Evolutionary conservation across 2,113 vertebrate genomes (phyloP).

Genomic region (Cyprinodon brontotheroides): DNA sequence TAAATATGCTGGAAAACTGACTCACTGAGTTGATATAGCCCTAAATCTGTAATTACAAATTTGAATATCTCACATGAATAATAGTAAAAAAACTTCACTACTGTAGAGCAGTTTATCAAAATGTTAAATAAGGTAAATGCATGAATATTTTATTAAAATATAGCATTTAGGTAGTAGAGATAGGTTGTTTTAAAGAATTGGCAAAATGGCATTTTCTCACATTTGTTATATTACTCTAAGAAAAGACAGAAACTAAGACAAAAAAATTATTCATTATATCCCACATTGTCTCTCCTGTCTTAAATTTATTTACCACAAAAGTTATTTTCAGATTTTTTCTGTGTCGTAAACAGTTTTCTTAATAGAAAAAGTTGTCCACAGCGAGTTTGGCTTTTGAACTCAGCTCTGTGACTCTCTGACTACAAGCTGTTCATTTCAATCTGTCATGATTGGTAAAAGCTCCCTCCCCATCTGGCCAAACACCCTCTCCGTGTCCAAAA

Average conservation of each 20-base stretch:
- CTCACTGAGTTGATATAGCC: neutral
- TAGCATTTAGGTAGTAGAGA: neutral
- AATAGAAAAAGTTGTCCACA: neutral
- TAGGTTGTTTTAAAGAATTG: neutral
- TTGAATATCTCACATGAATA: neutral
- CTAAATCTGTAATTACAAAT: neutral
- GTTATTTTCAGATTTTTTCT: neutral
- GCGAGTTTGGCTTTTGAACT: slow-evolving; percentile 1
- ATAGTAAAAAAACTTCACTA: neutral
- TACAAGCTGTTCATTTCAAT: slow-evolving; percentile 5
- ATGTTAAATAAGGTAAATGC: neutral
- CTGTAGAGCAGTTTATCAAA: neutral
- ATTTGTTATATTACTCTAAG: neutral
- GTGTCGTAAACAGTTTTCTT: neutral
- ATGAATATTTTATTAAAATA: neutral
- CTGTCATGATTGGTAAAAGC: neutral
- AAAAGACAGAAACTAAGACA: neutral
- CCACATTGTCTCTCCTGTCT: neutral
- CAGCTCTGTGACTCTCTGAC: neutral
- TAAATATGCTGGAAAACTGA: slow-evolving; percentile 46
- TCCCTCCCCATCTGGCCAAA: neutral
- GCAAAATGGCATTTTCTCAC: neutral
- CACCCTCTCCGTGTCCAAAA: neutral
- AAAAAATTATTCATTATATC: neutral
- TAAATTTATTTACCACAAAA: neutral